Evolutionary conservation across 2,888 invertebrate species (phyloP), one percentile per base, ranked within the genome.

Genomic region (Trichogramma dendrolimi): DNA sequence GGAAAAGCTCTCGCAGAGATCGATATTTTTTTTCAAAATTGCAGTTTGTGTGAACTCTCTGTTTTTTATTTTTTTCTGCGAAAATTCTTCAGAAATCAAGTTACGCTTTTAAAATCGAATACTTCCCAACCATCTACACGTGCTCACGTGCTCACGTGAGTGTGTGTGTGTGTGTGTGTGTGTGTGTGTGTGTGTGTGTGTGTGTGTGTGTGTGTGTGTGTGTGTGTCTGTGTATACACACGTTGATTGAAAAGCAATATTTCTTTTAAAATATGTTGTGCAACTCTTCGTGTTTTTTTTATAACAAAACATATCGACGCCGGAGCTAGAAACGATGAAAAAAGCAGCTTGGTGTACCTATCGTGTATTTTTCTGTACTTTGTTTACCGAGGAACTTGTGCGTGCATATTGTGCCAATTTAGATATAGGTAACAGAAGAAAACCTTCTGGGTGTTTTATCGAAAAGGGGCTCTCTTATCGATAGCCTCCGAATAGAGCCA

Each of bases 381-480:
- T 57, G 44, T 60, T 60, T 60, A 54, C 55, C 54, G 55, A 60
- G 57, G 53, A 60, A 55, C 58, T 60, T 27, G 27, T 27, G 57
- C 50, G 56, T 63, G 47, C 56, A 63, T 53, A 55, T 58, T 55
- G 58, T 58, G 51, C 57, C 50, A 58, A 58, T 60, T 58, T 63
- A 47, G 58, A 51, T 50, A 53, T 60, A 27, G n/a, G 40, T 10
- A 54, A 40, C 7, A 39, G 60, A 27, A 57, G 60, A 54, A 55
- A 60, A 60, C 42, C 60, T 59, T 48, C 41, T 56, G 47, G 49
- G 7, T 10, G 51, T 42, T 60, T 49, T 60, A 47, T 42, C 42
- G 60, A 58, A 56, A 14, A 48, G 54, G 51, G 57, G 27, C 27
- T 27, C 43, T 58, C 58, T 58, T 51, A 50, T 60, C 63, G 60